phyloP scores from a whole-genome alignment of 2,797 vertebrate genomes.

The Fistularia tabacaria region DNA sequence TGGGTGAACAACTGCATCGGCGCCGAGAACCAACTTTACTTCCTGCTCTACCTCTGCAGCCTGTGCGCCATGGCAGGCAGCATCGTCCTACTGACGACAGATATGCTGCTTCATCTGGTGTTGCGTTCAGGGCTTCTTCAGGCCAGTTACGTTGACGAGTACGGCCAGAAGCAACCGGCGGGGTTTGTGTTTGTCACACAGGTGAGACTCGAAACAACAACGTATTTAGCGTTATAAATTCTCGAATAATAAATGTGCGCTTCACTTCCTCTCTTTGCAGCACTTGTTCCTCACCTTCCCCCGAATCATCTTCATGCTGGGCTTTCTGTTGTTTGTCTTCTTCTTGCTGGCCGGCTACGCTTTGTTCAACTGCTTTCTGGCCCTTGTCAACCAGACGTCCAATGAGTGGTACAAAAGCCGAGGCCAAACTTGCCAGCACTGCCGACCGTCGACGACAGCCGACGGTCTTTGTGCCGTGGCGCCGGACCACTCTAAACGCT shows the following conservation, averaged over 20 bases:
- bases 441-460: conserved; percentile 44
- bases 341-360: conserved; percentile 84
- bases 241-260: neutral
- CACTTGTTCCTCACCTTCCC: conserved; percentile 94
- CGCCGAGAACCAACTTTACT: conserved; percentile 80
- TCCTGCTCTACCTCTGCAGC: conserved; percentile 86
- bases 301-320: conserved; percentile 89
- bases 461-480: conserved; percentile 33
- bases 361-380: conserved; percentile 82
- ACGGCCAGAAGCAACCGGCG: conserved; percentile 72
- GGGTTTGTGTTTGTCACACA: conserved; percentile 81
- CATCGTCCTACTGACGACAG: conserved; percentile 67
- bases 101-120: conserved; percentile 78
- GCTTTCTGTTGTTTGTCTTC: conserved; percentile 86
- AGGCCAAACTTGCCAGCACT: conserved; percentile 66
- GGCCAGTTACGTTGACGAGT: conserved; percentile 77
- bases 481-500: conserved; percentile 61
- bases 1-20: conserved; percentile 98
- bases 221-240: neutral
- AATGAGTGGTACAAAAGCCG: conserved; percentile 88
- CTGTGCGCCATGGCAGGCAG: conserved; percentile 73
- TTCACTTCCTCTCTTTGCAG: conserved; percentile 59
- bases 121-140: conserved; percentile 72
- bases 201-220: conserved; percentile 59
- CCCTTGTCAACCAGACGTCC: conserved; percentile 87